phyloP scores from a whole-genome alignment of 2,113 vertebrate species.

The Mixornis gularis region DNA sequence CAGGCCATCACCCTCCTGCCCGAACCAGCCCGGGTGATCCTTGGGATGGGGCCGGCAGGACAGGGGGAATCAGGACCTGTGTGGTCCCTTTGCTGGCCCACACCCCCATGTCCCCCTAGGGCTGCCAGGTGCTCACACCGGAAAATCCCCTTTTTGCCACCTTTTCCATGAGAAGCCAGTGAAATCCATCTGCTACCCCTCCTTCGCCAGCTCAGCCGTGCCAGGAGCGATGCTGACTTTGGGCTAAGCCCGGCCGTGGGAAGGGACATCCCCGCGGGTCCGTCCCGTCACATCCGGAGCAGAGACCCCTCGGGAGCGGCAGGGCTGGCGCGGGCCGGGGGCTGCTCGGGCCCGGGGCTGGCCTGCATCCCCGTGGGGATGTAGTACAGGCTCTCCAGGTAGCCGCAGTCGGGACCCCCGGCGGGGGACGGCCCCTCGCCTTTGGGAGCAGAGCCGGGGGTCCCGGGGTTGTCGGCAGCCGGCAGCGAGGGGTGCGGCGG shows the following conservation, averaged over 20 bases:
- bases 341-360: slow-evolving; percentile 73
- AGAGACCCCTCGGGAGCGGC: neutral
- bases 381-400: slow-evolving; percentile 88
- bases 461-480: slow-evolving; percentile 59
- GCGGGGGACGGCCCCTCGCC: slow-evolving; percentile 40
- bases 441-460: slow-evolving; percentile 69
- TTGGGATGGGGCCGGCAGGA: neutral
- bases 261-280: rapidly evolving
- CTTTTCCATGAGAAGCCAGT: rapidly evolving
- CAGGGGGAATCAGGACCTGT: rapidly evolving
- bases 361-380: slow-evolving; percentile 84
- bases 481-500: slow-evolving; percentile 67
- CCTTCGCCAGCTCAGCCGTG: neutral
- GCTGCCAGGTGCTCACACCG: neutral
- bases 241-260: neutral
- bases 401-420: slow-evolving; percentile 75
- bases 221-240: neutral
- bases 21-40: rapidly evolving
- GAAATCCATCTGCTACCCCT: neutral
- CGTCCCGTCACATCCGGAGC: neutral
- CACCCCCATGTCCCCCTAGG: neutral
- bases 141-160: neutral
- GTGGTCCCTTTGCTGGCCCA: neutral
- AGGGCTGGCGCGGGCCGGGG: slow-evolving; percentile 1
- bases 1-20: neutral